Conservation (phyloP, 2,113 vertebrate species). For the Labeo rohita region DNA sequence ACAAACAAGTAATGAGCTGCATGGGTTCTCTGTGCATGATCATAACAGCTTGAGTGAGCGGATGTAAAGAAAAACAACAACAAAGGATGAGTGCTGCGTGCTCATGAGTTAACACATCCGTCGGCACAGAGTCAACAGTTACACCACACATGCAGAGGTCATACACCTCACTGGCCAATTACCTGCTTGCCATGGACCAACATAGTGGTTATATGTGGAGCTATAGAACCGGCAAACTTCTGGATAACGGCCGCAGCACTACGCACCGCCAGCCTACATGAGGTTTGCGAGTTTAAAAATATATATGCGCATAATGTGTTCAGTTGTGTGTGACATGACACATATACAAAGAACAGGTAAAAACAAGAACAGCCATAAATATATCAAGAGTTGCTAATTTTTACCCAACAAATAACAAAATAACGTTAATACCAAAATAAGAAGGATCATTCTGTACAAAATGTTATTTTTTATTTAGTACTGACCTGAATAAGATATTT, state of each 20-base stretch:
- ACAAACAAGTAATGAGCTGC: not conserved
- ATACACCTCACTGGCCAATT: conserved; percentile 67
- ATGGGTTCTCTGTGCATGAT: not conserved
- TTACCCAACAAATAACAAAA: not conserved
- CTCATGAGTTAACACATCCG: conserved; percentile 48
- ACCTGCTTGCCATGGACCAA: conserved; percentile 99
- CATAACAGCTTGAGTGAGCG: conserved; percentile 6
- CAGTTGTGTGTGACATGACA: conserved; percentile 17
- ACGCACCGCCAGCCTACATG: conserved; percentile 89
- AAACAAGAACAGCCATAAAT: not conserved
- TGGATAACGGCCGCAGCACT: conserved; percentile 86
- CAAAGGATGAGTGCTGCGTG: conserved; percentile 51
- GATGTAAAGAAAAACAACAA: conserved; percentile 22
- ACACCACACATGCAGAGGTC: conserved; percentile 70
- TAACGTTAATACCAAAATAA: too few species aligned
- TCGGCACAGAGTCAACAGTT: conserved; percentile 9
- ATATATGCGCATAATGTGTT: conserved; percentile 7
- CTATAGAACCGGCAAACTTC: conserved; percentile 94
- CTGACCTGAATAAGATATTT: too few species aligned
- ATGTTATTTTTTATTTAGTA: too few species aligned
- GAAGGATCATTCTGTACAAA: too few species aligned
- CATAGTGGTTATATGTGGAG: conserved; percentile 94
- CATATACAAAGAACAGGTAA: conserved; percentile 13
- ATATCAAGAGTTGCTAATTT: not conserved
- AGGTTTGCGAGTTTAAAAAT: conserved; percentile 41